phyloP scores from a whole-genome alignment of 2,113 vertebrate species.

The Callocephalon fimbriatum region DNA sequence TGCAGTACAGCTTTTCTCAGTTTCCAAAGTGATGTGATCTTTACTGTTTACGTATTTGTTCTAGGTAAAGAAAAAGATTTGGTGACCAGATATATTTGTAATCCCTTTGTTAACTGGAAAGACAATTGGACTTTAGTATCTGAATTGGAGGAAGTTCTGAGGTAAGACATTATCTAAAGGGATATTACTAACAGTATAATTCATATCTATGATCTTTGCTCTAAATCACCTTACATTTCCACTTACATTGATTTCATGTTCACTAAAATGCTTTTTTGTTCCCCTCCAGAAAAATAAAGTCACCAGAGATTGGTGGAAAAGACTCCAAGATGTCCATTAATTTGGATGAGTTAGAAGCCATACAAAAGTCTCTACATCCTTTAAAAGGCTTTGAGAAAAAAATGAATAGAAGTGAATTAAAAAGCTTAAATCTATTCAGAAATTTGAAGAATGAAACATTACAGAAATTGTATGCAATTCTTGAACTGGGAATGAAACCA shows the following conservation, averaged over 20 bases:
- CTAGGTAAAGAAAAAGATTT: slow-evolving; percentile 24
- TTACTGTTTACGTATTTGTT: not conserved
- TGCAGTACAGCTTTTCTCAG: not conserved
- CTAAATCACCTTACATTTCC: slow-evolving; percentile 46
- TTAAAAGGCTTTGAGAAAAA: slow-evolving; percentile 56
- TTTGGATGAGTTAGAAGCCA: slow-evolving; percentile 49
- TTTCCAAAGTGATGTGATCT: not conserved
- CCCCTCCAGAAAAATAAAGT: slow-evolving; percentile 61
- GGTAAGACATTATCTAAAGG: slow-evolving; percentile 52
- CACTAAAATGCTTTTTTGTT: slow-evolving; percentile 49
- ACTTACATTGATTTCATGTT: slow-evolving; percentile 59
- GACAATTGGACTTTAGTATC: not conserved
- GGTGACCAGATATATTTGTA: slow-evolving; percentile 29
- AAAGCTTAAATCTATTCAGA: slow-evolving; percentile 51
- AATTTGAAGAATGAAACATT: slow-evolving; percentile 59
- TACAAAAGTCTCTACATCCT: slow-evolving; percentile 38
- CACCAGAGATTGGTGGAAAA: slow-evolving; percentile 39
- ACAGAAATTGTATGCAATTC: slow-evolving; percentile 57
- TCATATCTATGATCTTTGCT: slow-evolving; percentile 19
- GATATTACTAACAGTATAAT: not conserved
- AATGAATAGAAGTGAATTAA: slow-evolving; percentile 64
- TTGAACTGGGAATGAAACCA: slow-evolving; percentile 56
- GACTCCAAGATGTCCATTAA: slow-evolving; percentile 52
- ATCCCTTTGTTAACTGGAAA: slow-evolving; percentile 6
- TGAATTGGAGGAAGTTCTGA: slow-evolving; percentile 46